A percentile compares a stretch with the other conserved stretches of the same genome.
Evolutionary conservation across 2,797 vertebrate species (phyloP).

Genomic region (Xenentodon cancila): DNA sequence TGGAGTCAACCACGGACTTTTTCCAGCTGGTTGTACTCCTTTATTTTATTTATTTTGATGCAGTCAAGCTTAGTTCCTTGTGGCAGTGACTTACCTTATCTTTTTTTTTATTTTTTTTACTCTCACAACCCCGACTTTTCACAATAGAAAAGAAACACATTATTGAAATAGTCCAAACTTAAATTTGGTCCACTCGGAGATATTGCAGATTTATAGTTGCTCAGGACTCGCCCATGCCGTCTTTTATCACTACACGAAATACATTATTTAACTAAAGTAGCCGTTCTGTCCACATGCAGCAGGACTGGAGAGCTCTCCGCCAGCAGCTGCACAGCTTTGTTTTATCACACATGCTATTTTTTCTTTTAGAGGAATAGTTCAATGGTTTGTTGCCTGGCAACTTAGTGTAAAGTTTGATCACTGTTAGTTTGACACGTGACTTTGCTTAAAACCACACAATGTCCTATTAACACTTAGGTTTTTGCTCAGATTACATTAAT

Average conservation of each 20-base stretch:
- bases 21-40: slow-evolving; percentile 32
- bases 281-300: slow-evolving; percentile 5
- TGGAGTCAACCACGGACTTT: slow-evolving; percentile 55
- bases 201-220: slow-evolving; percentile 8
- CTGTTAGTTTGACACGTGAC: slow-evolving; percentile 1
- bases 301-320: not conserved
- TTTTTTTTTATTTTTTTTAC: slow-evolving; percentile 13
- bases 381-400: slow-evolving; percentile 27
- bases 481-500: slow-evolving; percentile 16
- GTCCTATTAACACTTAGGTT: not conserved
- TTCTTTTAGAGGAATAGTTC: not conserved
- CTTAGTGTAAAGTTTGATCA: slow-evolving; percentile 10
- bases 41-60: slow-evolving; percentile 31
- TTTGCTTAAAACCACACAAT: not conserved
- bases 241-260: slow-evolving; percentile 2
- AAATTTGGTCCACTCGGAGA: slow-evolving; percentile 30
- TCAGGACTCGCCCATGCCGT: slow-evolving; percentile 2
- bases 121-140: slow-evolving; percentile 16
- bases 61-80: slow-evolving; percentile 40
- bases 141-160: not conserved
- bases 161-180: slow-evolving; percentile 5
- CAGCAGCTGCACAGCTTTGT: too few relatives aligned
- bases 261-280: slow-evolving; percentile 12
- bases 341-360: too few relatives aligned
- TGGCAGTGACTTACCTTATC: slow-evolving; percentile 15